Evolutionary conservation across 2,797 vertebrate genomes (phyloP).

Genomic region (Atherinosoma microstoma): DNA sequence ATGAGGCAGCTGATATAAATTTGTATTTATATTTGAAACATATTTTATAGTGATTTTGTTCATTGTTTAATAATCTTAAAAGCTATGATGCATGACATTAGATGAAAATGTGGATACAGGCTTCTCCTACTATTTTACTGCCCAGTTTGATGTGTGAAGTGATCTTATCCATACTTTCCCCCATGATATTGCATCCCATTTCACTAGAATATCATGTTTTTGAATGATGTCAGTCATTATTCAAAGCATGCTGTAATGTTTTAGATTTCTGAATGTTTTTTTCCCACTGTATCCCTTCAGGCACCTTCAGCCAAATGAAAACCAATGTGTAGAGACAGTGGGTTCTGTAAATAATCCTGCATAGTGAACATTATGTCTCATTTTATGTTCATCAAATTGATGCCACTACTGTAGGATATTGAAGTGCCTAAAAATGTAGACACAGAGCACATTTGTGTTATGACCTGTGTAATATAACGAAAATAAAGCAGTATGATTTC

Average conservation of each 20-base stretch:
- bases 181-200: background rate
- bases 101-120: slow-evolving; percentile 17
- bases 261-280: slow-evolving; percentile 5
- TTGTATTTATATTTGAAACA: slow-evolving; percentile 13
- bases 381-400: slow-evolving; percentile 16
- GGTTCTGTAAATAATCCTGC: slow-evolving; percentile 23
- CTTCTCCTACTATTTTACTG: slow-evolving; percentile 24
- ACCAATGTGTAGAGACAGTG: slow-evolving; percentile 3
- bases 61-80: slow-evolving; percentile 34
- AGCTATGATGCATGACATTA: slow-evolving; percentile 10
- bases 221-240: background rate
- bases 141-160: background rate
- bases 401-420: slow-evolving; percentile 13
- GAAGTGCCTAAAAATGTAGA: background rate
- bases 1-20: slow-evolving; percentile 4
- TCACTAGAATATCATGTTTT: background rate
- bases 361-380: slow-evolving; percentile 4
- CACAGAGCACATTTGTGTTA: background rate
- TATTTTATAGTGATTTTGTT: slow-evolving; percentile 1
- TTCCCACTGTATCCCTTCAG: slow-evolving; percentile 3
- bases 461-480: background rate
- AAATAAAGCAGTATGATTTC: slow-evolving; percentile 17
- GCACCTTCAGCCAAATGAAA: slow-evolving; percentile 11
- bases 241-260: background rate
- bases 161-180: background rate